A percentile compares a stretch with the other conserved stretches of the same genome.
These are phyloP conservation scores for Herminia tarsipennalis DNA, from an alignment of 2,888 invertebrate species.

Conservation along the genomic window DNA sequence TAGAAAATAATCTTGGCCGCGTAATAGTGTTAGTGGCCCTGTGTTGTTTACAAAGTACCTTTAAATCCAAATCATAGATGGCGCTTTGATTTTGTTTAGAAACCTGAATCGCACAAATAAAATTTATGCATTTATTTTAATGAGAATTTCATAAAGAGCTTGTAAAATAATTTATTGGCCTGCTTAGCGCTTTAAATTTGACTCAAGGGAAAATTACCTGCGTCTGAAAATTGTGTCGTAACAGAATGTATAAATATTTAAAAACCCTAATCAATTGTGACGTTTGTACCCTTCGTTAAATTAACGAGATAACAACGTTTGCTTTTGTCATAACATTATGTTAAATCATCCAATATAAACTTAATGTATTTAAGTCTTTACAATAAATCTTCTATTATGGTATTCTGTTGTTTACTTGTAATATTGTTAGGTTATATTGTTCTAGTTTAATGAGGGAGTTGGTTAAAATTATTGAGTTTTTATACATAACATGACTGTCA, in stretches of 20 bases:
- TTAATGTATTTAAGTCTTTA: no score
- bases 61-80: constrained; percentile 1
- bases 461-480: background rate
- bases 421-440: background rate
- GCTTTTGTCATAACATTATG: constrained; percentile 21
- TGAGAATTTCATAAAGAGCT: background rate
- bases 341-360: constrained; percentile 13
- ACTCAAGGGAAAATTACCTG: constrained; percentile 13
- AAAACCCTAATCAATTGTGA: constrained; percentile 38
- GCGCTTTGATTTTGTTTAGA: background rate
- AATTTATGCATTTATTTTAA: background rate
- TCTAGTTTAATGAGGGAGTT: background rate
- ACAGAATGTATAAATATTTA: constrained; percentile 23
- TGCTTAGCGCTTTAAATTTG: constrained; percentile 4
- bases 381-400: background rate
- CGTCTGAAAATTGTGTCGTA: constrained; percentile 14
- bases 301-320: constrained; percentile 34
- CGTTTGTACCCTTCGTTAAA: constrained; percentile 23
- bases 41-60: constrained; percentile 1
- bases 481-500: no score
- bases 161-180: constrained; percentile 6
- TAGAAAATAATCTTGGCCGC: constrained; percentile 14
- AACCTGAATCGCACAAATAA: background rate
- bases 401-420: background rate
- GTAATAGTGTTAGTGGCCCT: constrained; percentile 2